A percentile compares a stretch with the other conserved stretches of the same genome.
phyloP scores from a whole-genome alignment of 2,113 vertebrate species.

The Psittacara wagleri region DNA sequence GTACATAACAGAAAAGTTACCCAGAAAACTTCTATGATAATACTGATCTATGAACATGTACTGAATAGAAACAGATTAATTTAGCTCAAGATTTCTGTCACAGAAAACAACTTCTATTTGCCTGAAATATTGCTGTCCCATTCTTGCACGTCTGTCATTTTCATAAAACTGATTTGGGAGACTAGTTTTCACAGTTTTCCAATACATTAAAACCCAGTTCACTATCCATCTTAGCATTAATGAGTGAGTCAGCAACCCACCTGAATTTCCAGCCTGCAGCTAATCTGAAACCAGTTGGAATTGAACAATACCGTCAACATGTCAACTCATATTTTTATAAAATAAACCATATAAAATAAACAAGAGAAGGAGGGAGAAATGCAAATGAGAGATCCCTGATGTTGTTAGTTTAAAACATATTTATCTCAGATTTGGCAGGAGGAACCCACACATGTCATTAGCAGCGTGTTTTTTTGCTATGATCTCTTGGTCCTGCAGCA shows the following conservation, averaged over 20 bases:
- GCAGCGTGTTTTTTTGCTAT: background rate
- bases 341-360: background rate
- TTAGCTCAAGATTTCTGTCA: background rate
- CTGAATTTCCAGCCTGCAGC: background rate
- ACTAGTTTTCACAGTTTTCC: background rate
- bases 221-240: background rate
- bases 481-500: background rate
- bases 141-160: background rate
- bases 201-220: background rate
- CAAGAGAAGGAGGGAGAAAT: background rate
- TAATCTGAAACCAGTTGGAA: background rate
- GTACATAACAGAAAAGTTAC: background rate
- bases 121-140: background rate
- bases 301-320: background rate
- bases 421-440: background rate
- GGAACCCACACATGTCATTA: background rate
- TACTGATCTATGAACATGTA: background rate
- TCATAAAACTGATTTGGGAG: background rate
- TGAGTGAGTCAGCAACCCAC: background rate
- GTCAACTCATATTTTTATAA: background rate
- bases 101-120: background rate
- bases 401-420: background rate
- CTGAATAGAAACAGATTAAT: background rate
- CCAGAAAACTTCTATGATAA: background rate
- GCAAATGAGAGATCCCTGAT: background rate